phyloP scores from a whole-genome alignment of 2,888 invertebrate genomes.

The Cryptocephalus moraei region DNA sequence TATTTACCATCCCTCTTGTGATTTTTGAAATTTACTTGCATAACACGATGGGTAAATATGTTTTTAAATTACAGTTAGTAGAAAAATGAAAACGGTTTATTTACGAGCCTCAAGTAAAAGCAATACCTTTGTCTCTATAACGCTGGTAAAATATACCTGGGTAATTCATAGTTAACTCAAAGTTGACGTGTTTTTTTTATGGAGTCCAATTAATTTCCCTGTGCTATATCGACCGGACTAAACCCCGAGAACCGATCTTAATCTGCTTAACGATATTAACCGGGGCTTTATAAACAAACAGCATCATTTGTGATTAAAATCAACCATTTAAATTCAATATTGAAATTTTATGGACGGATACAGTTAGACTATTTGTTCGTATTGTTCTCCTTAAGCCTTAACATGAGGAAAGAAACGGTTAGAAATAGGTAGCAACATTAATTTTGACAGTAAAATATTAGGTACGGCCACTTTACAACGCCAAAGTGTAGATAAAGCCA shows the following conservation, averaged over 20 bases:
- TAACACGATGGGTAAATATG: too few species aligned
- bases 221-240: not conserved
- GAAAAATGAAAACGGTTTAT: too few species aligned
- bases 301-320: conserved; percentile 32
- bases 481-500: not conserved
- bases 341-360: conserved; percentile 14
- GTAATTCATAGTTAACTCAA: too few species aligned
- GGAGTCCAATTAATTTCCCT: too few species aligned
- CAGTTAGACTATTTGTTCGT: conserved; percentile 6
- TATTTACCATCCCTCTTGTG: too few species aligned
- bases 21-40: too few species aligned
- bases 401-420: not conserved
- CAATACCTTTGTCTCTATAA: too few species aligned
- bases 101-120: too few species aligned
- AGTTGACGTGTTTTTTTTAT: too few species aligned
- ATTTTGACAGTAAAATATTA: conserved; percentile 5
- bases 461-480: conserved; percentile 2
- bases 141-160: too few species aligned
- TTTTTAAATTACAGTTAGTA: too few species aligned
- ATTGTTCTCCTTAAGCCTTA: conserved; percentile 5
- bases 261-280: conserved; percentile 29
- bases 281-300: conserved; percentile 31
- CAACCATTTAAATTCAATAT: conserved; percentile 32
- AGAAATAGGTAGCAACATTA: conserved; percentile 6
- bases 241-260: conserved; percentile 17